Conservation (phyloP, 2,113 vertebrate genomes). For the Gadus macrocephalus region DNA sequence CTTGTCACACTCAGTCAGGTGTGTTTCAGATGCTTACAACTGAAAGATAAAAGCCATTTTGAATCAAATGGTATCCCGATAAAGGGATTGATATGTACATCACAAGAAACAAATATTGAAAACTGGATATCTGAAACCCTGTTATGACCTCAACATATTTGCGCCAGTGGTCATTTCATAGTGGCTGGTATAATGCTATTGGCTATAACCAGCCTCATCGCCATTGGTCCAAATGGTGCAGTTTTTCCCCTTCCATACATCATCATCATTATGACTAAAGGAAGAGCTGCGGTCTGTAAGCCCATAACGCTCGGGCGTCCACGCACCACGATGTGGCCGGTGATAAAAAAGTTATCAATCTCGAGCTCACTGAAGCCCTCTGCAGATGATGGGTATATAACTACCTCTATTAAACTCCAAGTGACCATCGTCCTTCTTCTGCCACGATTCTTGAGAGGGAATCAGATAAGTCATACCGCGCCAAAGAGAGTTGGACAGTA, state of each 20-base stretch:
- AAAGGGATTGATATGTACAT: not conserved
- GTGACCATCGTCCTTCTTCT: slow-evolving; percentile 12
- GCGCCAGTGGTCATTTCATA: slow-evolving; percentile 3
- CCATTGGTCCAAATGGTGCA: slow-evolving; percentile 25
- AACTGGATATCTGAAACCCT: slow-evolving; percentile 5
- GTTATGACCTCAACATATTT: slow-evolving; percentile 16
- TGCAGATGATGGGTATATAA: slow-evolving; percentile 30
- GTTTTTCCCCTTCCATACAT: slow-evolving; percentile 32
- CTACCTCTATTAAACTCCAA: slow-evolving; percentile 39
- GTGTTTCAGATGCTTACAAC: not conserved
- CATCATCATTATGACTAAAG: slow-evolving; percentile 21
- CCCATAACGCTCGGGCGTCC: too few species aligned
- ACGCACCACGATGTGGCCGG: too few species aligned
- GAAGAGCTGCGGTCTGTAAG: slow-evolving; percentile 8
- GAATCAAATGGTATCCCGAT: not conserved
- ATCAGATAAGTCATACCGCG: not conserved
- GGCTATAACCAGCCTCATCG: not conserved
- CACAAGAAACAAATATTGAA: slow-evolving; percentile 8
- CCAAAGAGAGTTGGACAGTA: not conserved
- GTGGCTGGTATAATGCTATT: not conserved
- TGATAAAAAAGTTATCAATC: too few species aligned
- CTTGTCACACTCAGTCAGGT: slow-evolving; percentile 4
- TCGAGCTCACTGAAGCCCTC: not conserved
- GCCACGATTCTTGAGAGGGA: not conserved
- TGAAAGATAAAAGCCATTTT: not conserved